Base-by-base conservation (phyloP, 2,797 vertebrate genomes). In the Sardinella longiceps region DNA sequence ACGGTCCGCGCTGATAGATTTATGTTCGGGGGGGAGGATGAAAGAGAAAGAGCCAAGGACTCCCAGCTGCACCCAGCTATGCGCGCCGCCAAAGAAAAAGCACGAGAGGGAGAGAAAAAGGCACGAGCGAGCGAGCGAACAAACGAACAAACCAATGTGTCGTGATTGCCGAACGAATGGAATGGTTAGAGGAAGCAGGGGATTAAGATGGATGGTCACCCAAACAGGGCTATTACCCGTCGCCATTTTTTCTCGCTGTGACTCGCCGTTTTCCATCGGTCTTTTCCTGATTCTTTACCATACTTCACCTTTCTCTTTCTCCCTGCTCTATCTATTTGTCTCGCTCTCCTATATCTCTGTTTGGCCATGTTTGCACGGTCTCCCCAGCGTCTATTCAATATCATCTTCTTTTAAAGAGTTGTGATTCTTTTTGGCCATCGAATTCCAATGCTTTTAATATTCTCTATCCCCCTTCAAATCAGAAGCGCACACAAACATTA, bases 41-140 rank as follows among this genome's bases (percentile, higher is more conserved):
- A 86, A 82, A 81, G 84, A 25, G 82, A 87, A 87, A 86, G 85
- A 85, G 84, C 87, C 86, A 86, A 86, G 85, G 88, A 87, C 91
- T 88, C 88, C 39, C 84, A 60, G 88, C 87, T 89, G 82, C 84
- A 87, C 87, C 70, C 70, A 88, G 86, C 87, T 83, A 84, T 30
- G 43, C 80, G 80, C 66, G 84, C 63, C 48, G 83, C 86, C 86
- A 87, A 85, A 85, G 77, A 58, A 86, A 87, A 87, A 81, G 85
- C 85, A 83, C 28, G 7, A 30, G 82, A 23, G 82, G 33, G 43
- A 23, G 30, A 70, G 25, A n/a, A 63, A 39, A 77, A 77, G 33
- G 70, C 39, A 30, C 39, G 37, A 77, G 30, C 15, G 66, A 30
- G 70, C 70, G 11, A 77, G 66, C 66, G 14, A 70, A 14, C 60